These are phyloP conservation scores for Haplotaxodon microlepis DNA, from an alignment of 2,113 vertebrate genomes.

Conservation along the genomic window DNA sequence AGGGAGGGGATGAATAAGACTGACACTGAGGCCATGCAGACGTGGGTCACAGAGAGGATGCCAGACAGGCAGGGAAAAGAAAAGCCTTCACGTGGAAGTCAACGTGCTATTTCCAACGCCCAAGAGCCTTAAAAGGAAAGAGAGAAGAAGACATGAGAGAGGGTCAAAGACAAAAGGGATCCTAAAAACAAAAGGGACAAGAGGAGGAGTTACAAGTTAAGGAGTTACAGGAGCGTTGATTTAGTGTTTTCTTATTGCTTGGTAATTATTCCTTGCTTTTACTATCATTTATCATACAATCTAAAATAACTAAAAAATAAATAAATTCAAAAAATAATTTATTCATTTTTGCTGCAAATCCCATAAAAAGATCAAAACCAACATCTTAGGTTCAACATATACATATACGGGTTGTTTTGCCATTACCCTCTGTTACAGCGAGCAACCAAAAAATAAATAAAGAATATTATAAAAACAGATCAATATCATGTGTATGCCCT, in stretches of 20 bases:
- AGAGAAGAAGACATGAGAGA: not conserved
- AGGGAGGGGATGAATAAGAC: not conserved
- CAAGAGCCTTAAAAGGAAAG: slow-evolving; percentile 9
- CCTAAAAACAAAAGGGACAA: not conserved
- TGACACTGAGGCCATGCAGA: slow-evolving; percentile 27
- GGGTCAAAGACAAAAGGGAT: not conserved
- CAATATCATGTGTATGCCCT: not conserved
- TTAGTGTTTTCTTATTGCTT: not conserved
- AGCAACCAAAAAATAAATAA: not conserved
- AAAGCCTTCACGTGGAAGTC: slow-evolving; percentile 47
- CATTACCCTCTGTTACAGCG: accelerated
- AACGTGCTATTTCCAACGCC: slow-evolving; percentile 32
- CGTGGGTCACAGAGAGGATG: slow-evolving; percentile 16
- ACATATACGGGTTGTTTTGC: not conserved
- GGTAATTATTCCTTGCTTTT: not conserved
- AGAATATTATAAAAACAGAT: not conserved
- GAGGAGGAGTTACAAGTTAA: accelerated
- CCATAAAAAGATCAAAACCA: not conserved
- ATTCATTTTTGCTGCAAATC: not conserved
- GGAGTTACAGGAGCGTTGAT: not conserved
- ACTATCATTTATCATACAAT: not conserved
- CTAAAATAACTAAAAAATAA: not conserved
- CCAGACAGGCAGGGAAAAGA: slow-evolving; percentile 1
- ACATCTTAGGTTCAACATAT: not conserved
- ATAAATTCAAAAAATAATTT: not conserved